These are phyloP conservation scores for Macrophya annulata DNA, from an alignment of 2,888 invertebrate genomes.

Conservation along the genomic window DNA sequence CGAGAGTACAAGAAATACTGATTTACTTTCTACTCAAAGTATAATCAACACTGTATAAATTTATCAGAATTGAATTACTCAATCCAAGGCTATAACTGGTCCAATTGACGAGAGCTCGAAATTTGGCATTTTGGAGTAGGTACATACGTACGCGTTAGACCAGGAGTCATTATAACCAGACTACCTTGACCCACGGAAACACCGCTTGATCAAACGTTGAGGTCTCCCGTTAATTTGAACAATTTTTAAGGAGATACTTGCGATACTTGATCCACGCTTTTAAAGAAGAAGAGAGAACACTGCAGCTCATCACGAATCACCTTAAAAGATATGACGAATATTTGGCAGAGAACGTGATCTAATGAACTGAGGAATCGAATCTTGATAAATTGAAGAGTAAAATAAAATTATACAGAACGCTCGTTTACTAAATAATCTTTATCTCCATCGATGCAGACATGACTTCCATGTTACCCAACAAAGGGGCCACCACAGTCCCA, in stretches of 20 bases:
- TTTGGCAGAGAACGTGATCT: background rate
- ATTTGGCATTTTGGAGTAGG: background rate
- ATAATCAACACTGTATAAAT: background rate
- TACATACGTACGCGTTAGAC: background rate
- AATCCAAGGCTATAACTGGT: background rate
- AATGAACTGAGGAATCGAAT: background rate
- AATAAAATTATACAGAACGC: background rate
- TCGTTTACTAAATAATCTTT: background rate
- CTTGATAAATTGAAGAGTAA: background rate
- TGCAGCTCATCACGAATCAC: background rate
- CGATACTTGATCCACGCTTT: background rate
- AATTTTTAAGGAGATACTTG: background rate
- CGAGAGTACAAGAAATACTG: background rate
- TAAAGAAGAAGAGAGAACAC: background rate
- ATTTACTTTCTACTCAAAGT: background rate
- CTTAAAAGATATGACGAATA: background rate
- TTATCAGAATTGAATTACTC: background rate
- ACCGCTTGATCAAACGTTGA: slow-evolving; percentile 37
- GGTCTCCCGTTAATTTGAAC: slow-evolving; percentile 17
- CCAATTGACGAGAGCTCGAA: background rate
- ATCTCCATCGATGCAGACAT: slow-evolving; percentile 61
- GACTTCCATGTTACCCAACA: slow-evolving; percentile 68
- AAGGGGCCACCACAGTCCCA: slow-evolving; percentile 63
- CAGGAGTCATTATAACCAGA: slow-evolving; percentile 3
- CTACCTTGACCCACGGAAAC: slow-evolving; percentile 34